These are phyloP conservation scores for Urocolius indicus DNA, from an alignment of 2,113 vertebrate genomes.

Conservation along the genomic window DNA sequence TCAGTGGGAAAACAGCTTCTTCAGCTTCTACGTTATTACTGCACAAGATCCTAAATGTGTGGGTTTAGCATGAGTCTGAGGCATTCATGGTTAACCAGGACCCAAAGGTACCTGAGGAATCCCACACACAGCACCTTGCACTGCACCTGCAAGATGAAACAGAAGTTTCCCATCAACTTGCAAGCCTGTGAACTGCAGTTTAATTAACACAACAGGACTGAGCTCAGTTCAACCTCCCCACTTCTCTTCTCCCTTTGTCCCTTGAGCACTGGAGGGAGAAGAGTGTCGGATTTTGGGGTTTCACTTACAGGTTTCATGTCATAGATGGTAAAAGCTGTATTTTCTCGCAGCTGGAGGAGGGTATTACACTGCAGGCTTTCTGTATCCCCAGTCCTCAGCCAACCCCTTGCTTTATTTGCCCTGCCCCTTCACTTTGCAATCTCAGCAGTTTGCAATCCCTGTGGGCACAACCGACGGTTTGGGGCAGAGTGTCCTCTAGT, in stretches of 20 bases:
- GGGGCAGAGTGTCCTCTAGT: constrained; percentile 52
- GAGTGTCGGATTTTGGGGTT: fast-evolving
- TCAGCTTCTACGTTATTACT: neutral
- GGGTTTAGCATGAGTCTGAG: neutral
- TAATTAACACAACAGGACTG: neutral
- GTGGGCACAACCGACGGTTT: neutral
- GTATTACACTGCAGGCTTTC: neutral
- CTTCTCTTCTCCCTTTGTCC: neutral
- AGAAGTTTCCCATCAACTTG: neutral
- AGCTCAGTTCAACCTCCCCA: neutral
- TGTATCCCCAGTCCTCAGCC: neutral
- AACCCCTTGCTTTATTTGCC: neutral
- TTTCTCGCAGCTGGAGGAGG: neutral
- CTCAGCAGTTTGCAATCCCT: fast-evolving
- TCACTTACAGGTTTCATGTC: neutral
- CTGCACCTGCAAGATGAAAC: neutral
- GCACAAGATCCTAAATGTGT: neutral
- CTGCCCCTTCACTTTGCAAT: neutral
- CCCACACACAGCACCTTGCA: neutral
- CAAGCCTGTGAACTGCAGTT: neutral
- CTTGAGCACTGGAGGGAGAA: neutral
- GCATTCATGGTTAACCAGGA: fast-evolving
- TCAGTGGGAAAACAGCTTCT: neutral
- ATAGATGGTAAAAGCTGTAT: neutral
- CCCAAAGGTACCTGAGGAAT: neutral